Percentiles rank a stretch among this genome's conserved stretches.
These are phyloP conservation scores for Lichenostomus cassidix DNA, from an alignment of 2,113 vertebrate species.

Conservation along the genomic window DNA sequence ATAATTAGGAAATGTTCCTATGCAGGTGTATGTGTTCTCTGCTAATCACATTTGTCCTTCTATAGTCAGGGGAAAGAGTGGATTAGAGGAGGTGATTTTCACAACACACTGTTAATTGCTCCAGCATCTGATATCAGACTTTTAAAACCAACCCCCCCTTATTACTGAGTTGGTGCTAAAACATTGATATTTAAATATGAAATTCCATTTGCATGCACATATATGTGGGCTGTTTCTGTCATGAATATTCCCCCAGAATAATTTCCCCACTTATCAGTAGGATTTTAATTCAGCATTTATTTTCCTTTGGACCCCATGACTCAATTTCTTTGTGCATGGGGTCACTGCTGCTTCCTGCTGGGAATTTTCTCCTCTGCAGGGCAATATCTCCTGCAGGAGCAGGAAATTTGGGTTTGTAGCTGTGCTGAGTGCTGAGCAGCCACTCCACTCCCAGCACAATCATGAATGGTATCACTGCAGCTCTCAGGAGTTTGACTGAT, in stretches of 20 bases:
- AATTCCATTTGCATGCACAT: not conserved
- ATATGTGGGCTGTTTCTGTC: not conserved
- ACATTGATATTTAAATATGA: not conserved
- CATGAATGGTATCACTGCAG: fast-evolving
- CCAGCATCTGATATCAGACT: not conserved
- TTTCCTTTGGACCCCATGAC: fast-evolving
- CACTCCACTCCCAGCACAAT: not conserved
- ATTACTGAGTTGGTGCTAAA: not conserved
- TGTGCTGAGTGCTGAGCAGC: not conserved
- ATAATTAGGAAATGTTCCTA: not conserved
- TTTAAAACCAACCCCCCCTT: not conserved
- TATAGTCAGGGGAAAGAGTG: not conserved
- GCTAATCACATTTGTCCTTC: not conserved
- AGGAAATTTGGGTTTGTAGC: not conserved
- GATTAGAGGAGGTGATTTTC: not conserved
- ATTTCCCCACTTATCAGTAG: not conserved
- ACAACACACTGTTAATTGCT: not conserved
- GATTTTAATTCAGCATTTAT: not conserved
- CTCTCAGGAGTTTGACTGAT: not conserved
- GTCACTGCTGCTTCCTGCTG: not conserved
- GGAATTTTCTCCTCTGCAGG: not conserved
- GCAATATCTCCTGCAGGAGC: not conserved
- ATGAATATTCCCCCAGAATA: not conserved
- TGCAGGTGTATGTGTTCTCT: not conserved
- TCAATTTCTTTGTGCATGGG: not conserved